phyloP scores from a whole-genome alignment of 2,888 invertebrate genomes.

The Ramazzottius varieornatus region DNA sequence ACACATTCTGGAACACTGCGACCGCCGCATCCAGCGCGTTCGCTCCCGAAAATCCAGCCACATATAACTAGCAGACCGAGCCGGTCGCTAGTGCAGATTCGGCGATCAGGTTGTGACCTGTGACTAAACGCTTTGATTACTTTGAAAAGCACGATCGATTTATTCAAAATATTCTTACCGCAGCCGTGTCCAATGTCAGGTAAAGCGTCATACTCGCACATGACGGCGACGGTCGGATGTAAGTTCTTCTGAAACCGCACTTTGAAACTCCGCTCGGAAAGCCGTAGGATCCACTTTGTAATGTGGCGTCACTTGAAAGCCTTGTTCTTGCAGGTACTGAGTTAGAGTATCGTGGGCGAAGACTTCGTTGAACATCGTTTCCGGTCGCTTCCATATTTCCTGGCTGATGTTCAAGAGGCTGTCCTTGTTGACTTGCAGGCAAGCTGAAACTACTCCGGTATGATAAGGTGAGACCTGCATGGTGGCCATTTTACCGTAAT shows the following conservation, averaged over 20 bases:
- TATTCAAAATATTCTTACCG: slow-evolving; percentile 14
- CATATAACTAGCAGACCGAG: too few species aligned
- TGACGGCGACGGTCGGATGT: not conserved
- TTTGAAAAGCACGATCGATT: not conserved
- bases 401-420: slow-evolving; percentile 13
- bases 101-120: not conserved
- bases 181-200: slow-evolving; percentile 20
- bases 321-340: slow-evolving; percentile 13
- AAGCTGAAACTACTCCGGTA: not conserved
- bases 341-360: slow-evolving; percentile 16
- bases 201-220: slow-evolving; percentile 21
- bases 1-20: slow-evolving; percentile 19
- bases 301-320: slow-evolving; percentile 15
- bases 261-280: slow-evolving; percentile 11
- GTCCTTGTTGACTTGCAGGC: slow-evolving; percentile 7
- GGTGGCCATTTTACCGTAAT: too few species aligned
- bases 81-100: not conserved
- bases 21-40: slow-evolving; percentile 25
- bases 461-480: too few species aligned
- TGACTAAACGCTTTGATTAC: not conserved
- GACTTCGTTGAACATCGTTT: slow-evolving; percentile 16
- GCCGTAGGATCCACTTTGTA: slow-evolving; percentile 11
- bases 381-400: slow-evolving; percentile 19
- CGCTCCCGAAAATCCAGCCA: too few species aligned
- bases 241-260: not conserved